Evolutionary conservation across 2,797 vertebrate genomes (phyloP), one percentile per base, ranked within the genome.

Genomic region (Heterohyrax brucei): DNA sequence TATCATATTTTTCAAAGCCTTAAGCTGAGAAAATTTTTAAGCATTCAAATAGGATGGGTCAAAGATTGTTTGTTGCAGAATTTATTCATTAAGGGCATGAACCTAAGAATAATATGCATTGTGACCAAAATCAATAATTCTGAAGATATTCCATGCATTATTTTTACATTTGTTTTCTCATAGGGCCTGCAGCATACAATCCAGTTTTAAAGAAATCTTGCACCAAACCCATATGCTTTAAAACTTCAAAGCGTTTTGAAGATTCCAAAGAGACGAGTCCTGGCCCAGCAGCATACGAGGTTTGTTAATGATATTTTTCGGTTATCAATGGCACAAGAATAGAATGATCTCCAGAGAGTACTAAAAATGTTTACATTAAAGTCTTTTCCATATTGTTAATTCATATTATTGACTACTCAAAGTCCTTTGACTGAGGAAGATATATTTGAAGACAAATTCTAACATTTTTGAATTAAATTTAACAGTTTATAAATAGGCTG

Each of bases 201-300:
- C 94, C 96, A 48, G 2, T 95, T 64, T 53, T 95, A 73, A 97
- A 90, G 85, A 93, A 94, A 72, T 91, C 83, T 94, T 94, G 94
- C 46, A 86, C 77, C n/a, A 39, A 96, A 80, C 75, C 94, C 24
- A 68, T 94, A 21, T 97, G 93, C 95, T 77, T 95, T 94, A 97
- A 96, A 73, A 28, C 89, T 89, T 56, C 95, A 44, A 87, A 97
- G 4, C 89, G 95, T 84, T 98, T 98, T 96, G 94, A 97, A 95
- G 89, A 97, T 7, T 9, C 39, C 59, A 94, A 62, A 56, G 93
- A 95, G 30, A 48, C 33, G 22, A 92, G 90, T 87, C 98, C 97
- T 84, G 98, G 97, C 7, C 97, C 98, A 79, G 95, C 95, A 12
- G 76, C 79, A 0, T 98, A 98, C 62, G 96, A 98, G 97, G 98